Base-by-base conservation (phyloP, 2,113 vertebrate species). In the Siphamia tubifer region DNA sequence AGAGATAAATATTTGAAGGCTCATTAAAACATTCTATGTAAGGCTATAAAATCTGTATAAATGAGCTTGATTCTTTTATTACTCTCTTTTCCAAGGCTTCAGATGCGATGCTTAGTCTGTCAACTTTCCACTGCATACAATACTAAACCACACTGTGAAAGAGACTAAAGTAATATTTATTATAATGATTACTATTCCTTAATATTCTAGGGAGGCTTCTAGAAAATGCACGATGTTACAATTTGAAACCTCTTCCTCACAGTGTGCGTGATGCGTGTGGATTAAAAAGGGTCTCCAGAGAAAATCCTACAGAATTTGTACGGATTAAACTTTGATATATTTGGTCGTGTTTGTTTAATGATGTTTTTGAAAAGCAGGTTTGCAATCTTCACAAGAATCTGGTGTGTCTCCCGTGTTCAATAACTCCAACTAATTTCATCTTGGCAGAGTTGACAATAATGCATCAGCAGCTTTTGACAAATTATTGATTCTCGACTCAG, bases 401-500 rank as follows among this genome's bases (percentile, higher is more conserved):
- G 16, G 47, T 55, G 31, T 63, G 63, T 53, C 35, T 47, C 31
- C 36, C 5, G 2, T 78, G 62, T 63, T 76, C 64, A 70, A 27
- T 70, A 68, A 32, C 28, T 38, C 2, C 27, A 47, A 39, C 13
- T 47, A 63, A 83, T 78, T 68, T 28, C 34, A 67, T 81, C 48
- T 44, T 11, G 25, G 55, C 64, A 45, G 52, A 45, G 61, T 31
- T 74, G 74, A 84, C 76, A 82, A 69, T 68, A 70, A 74, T 63
- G 56, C 65, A 74, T 79, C 81, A 79, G 57, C 70, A 60, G 81
- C 79, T 80, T 81, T 77, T 73, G 79, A 77, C 68, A 79, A 84
- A 77, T 81, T 66, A 84, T 83, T 72, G 76, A 82, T 81, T 71
- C 9, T 45, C 8, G 5, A 55, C 70, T 81, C 74, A 20, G 47